Evolutionary conservation across 2,113 vertebrate genomes (phyloP), one percentile per base, ranked within the genome.

Genomic region (Gulo gulo): DNA sequence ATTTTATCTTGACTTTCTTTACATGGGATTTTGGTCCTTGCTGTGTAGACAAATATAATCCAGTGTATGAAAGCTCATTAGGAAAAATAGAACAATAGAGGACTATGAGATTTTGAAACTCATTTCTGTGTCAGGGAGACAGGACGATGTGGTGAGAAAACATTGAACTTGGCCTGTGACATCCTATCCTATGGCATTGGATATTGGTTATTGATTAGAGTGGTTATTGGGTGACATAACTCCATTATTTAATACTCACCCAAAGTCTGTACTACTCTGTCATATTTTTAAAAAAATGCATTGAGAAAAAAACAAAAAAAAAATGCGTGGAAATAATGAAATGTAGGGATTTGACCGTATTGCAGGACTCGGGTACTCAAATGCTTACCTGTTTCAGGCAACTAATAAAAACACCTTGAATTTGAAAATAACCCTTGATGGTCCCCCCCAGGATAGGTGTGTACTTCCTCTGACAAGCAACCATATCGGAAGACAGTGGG

Each of bases 361-460:
- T 55, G 8, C 9, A 29, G 9, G 3, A 20, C 20, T 18, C 6
- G 12, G 24, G 18, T 13, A 4, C 9, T 13, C 8, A 12, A 39
- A 12, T 13, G 16, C 4, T 18, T 55, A 39, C 1, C 39, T 9
- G 47, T 4, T 50, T 5, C n/a, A 29, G 65, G 47, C 47, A 39
- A 47, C 2, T 71, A n/a, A 36, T 69, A 50, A 50, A 69, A 69
- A 67, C 9, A 3, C 10, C 20, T 36, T 69, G 63, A n/a, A 69
- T 47, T 15, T 86, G 8, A 52, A 69, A 86, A 50, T 24, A 36
- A 34, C 11, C 24, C 15, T 69, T 24, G 1, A 12, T 24, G 34
- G 23, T 69, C 34, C 14, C 23, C 23, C 10, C 1, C 0, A 2
- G n/a, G 47, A 39, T 5, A 14, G 24, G 2, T 1, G 13, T 0